phyloP scores from a whole-genome alignment of 2,113 vertebrate species.

The Sturnira hondurensis region DNA sequence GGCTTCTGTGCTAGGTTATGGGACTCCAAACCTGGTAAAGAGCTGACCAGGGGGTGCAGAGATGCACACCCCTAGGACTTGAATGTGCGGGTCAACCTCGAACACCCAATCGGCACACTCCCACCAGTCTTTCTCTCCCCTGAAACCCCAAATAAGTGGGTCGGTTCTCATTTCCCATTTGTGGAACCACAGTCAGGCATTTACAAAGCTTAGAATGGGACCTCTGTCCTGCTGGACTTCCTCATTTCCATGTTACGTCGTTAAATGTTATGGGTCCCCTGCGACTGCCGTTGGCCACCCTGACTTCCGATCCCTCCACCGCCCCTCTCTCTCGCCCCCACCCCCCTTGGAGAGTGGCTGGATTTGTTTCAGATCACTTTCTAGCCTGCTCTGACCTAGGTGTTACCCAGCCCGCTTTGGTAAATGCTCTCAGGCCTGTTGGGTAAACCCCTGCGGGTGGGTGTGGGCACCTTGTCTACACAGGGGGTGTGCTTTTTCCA shows the following conservation, averaged over 20 bases:
- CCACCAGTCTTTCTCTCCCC: neutral
- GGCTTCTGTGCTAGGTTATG: neutral
- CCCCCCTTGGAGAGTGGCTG: neutral
- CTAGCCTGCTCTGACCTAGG: neutral
- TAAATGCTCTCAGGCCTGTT: neutral
- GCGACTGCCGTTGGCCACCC: neutral
- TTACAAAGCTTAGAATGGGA: neutral
- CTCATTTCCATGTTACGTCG: neutral
- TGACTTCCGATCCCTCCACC: neutral
- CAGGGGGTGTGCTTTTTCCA: constrained; percentile 8
- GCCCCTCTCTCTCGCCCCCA: neutral
- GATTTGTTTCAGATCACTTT: neutral
- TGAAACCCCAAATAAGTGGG: neutral
- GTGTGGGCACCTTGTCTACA: neutral
- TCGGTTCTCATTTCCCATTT: neutral
- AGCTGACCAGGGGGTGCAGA: neutral
- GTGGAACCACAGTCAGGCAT: neutral
- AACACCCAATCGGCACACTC: neutral
- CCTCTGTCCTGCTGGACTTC: neutral
- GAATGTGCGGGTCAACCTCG: neutral
- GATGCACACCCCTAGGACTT: neutral
- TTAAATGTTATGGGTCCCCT: neutral
- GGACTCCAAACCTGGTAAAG: neutral
- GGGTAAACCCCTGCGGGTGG: neutral
- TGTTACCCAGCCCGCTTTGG: neutral